phyloP scores from a whole-genome alignment of 1,140 invertebrate species.

The Conus ventricosus region DNA sequence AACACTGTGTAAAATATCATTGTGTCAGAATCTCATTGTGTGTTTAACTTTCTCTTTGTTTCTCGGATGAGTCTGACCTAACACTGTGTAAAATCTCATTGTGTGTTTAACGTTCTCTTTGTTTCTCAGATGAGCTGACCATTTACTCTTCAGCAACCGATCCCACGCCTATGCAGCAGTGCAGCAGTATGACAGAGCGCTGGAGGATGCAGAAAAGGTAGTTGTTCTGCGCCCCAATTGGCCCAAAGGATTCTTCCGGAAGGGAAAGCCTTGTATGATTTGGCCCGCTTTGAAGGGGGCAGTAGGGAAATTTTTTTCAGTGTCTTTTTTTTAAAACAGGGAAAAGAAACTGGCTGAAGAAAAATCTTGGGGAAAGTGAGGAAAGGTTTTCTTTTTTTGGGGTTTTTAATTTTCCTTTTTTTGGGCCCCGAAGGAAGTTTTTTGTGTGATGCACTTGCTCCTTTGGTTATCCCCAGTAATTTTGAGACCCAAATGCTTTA shows the following conservation, averaged over 20 bases:
- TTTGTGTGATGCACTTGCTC: too few relatives aligned
- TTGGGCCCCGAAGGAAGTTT: too few relatives aligned
- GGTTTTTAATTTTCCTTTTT: background rate
- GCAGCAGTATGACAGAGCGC: constrained; percentile 81
- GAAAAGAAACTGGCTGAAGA: constrained; percentile 75
- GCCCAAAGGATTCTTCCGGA: constrained; percentile 84
- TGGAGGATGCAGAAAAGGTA: constrained; percentile 83
- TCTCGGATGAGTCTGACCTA: too few relatives aligned
- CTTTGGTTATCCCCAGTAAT: too few relatives aligned
- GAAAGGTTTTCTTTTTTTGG: background rate
- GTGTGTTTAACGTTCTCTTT: too few relatives aligned
- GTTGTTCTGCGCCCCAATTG: constrained; percentile 82
- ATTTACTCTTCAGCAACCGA: constrained; percentile 82
- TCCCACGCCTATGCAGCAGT: constrained; percentile 82
- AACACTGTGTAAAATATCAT: too few relatives aligned
- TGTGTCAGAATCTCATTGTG: too few relatives aligned
- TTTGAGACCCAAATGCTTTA: too few relatives aligned
- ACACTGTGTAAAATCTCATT: too few relatives aligned
- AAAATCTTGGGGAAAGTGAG: constrained; percentile 66
- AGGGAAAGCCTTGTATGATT: constrained; percentile 80
- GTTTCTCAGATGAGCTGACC: constrained; percentile 74
- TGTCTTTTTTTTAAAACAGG: too few relatives aligned
- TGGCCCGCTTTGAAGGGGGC: constrained; percentile 83
- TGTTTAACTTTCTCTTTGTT: too few relatives aligned
- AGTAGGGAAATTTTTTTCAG: too few relatives aligned